These are phyloP conservation scores for Electrophaes corylata DNA, from an alignment of 2,888 invertebrate genomes.

Conservation along the genomic window DNA sequence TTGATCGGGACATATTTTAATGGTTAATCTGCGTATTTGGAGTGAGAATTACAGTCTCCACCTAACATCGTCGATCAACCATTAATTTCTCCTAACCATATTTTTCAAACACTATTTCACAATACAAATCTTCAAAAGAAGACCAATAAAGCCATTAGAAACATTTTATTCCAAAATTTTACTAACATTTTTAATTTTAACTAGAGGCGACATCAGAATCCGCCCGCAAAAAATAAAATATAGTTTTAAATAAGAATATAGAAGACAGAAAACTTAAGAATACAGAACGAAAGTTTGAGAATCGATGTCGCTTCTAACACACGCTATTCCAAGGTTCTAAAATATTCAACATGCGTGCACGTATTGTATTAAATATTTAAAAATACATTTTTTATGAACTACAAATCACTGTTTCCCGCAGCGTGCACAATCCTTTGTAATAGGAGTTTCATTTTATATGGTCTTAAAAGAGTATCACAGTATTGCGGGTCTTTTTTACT, in stretches of 20 bases:
- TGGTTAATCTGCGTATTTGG: constrained; percentile 2
- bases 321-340: neutral
- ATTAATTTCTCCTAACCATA: constrained; percentile 15
- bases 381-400: neutral
- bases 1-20: constrained; percentile 15
- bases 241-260: neutral
- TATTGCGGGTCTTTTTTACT: too few species aligned
- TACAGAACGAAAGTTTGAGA: neutral
- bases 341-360: neutral
- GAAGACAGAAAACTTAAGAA: neutral
- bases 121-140: constrained; percentile 28
- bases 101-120: constrained; percentile 21
- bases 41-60: neutral
- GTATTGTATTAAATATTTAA: neutral
- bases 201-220: constrained; percentile 6
- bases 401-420: neutral
- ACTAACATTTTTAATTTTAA: constrained; percentile 7
- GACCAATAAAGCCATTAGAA: constrained; percentile 29
- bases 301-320: neutral
- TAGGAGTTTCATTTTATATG: neutral
- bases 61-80: neutral
- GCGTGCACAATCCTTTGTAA: neutral
- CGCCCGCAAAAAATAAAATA: neutral
- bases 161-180: constrained; percentile 25
- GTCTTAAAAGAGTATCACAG: too few species aligned